These are phyloP conservation scores for Phalacrocorax brasilianus DNA, from an alignment of 2,113 vertebrate species.

Conservation along the genomic window DNA sequence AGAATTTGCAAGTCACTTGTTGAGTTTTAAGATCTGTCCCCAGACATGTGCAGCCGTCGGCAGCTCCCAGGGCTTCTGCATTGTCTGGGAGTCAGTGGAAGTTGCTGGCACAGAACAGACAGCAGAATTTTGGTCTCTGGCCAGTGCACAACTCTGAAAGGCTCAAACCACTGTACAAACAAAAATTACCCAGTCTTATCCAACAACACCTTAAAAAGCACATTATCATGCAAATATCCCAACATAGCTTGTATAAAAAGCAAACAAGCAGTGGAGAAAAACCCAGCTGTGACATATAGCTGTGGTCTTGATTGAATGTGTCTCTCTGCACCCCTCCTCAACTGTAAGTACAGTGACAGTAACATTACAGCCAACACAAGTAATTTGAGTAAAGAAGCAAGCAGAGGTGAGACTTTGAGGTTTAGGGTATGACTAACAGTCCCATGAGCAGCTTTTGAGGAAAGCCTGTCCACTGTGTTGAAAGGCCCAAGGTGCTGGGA, in stretches of 20 bases:
- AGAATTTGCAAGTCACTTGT: constrained; percentile 6
- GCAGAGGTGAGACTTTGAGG: background rate
- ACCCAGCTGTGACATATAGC: constrained; percentile 31
- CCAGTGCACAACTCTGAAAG: constrained; percentile 4
- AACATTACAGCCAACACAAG: background rate
- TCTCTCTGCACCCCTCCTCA: background rate
- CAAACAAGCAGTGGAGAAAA: background rate
- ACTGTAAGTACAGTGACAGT: background rate
- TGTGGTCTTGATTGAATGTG: background rate
- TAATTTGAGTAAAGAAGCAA: background rate
- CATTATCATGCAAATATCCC: constrained; percentile 54
- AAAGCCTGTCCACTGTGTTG: background rate
- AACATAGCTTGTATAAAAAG: constrained; percentile 15
- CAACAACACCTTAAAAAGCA: constrained; percentile 29
- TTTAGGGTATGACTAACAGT: background rate
- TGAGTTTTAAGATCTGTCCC: constrained; percentile 31
- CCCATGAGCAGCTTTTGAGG: background rate
- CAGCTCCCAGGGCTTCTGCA: constrained; percentile 23
- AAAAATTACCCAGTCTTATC: constrained; percentile 27
- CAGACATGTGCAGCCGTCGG: background rate
- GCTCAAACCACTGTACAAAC: constrained; percentile 41
- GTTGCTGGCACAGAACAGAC: constrained; percentile 20
- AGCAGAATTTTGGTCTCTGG: constrained; percentile 43
- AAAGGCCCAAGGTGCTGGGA: background rate
- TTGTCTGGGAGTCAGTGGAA: constrained; percentile 19